Conservation (phyloP, 2,797 vertebrate species). For the Notolepis coatsorum region DNA sequence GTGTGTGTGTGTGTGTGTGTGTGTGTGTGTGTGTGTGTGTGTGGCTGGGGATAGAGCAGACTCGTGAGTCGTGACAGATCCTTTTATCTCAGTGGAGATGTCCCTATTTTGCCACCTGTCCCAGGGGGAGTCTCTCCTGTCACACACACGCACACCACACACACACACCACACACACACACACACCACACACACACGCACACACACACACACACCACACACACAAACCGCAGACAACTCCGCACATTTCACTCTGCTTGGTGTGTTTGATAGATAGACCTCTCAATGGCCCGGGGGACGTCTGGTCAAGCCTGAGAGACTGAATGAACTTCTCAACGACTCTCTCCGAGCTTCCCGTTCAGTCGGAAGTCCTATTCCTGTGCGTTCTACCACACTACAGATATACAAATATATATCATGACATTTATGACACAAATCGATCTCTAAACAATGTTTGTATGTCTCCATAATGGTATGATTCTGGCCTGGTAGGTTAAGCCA, state of each 20-base stretch:
- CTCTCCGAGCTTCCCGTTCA: conserved; percentile 6
- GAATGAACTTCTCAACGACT: conserved; percentile 8
- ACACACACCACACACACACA: not conserved
- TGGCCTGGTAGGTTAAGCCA: too few species aligned
- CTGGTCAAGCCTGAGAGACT: conserved; percentile 6
- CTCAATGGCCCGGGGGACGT: conserved; percentile 6
- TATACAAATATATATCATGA: too few species aligned
- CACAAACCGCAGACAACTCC: not conserved
- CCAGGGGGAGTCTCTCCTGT: conserved; percentile 1
- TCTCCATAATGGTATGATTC: too few species aligned
- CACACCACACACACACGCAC: not conserved
- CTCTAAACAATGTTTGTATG: too few species aligned
- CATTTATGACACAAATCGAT: too few species aligned
- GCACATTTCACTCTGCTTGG: not conserved
- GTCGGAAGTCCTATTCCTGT: conserved; percentile 6
- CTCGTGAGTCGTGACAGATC: not conserved
- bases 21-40: not conserved
- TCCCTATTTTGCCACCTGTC: not conserved
- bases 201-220: not conserved
- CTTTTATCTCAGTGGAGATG: conserved; percentile 14
- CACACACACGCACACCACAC: not conserved
- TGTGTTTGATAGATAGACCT: conserved; percentile 13
- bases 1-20: not conserved
- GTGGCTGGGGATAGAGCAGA: too few species aligned
- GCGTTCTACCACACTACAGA: too few species aligned